These are phyloP conservation scores for Aphelocoma coerulescens DNA, from an alignment of 2,113 vertebrate genomes.

Conservation along the genomic window DNA sequence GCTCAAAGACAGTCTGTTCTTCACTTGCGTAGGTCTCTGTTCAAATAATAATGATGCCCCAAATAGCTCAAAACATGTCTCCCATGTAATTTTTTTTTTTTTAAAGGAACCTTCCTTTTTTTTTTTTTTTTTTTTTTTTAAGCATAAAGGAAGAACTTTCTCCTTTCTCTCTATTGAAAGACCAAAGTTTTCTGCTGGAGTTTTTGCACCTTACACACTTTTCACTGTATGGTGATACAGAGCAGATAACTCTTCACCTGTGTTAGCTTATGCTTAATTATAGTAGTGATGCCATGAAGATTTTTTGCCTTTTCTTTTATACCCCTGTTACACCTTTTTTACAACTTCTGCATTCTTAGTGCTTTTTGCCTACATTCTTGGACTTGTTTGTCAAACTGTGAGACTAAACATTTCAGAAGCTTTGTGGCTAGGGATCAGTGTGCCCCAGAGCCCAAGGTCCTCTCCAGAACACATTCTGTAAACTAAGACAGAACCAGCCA, in stretches of 20 bases:
- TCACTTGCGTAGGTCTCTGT: slow-evolving; percentile 5
- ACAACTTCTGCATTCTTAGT: too few relatives aligned
- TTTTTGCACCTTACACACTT: not conserved
- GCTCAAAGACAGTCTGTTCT: slow-evolving; percentile 7
- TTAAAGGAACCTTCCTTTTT: not conserved
- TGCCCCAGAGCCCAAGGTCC: too few relatives aligned
- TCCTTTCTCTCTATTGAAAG: not conserved
- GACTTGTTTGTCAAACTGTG: too few relatives aligned
- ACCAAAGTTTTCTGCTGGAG: not conserved
- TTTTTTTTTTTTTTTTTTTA: not conserved
- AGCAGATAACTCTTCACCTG: not conserved
- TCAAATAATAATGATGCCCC: slow-evolving; percentile 58
- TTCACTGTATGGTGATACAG: not conserved
- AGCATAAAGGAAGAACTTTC: not conserved
- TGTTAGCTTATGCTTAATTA: not conserved
- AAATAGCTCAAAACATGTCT: slow-evolving; percentile 33
- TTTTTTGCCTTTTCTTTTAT: too few relatives aligned
- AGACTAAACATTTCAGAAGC: too few relatives aligned
- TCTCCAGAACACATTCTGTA: too few relatives aligned
- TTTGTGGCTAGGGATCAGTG: too few relatives aligned
- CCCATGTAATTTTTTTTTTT: not conserved
- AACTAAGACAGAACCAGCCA: too few relatives aligned
- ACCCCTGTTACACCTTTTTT: too few relatives aligned
- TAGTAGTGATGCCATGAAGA: too few relatives aligned
- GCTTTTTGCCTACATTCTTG: too few relatives aligned